Conservation (phyloP, 2,797 vertebrate species). For the Falco peregrinus region DNA sequence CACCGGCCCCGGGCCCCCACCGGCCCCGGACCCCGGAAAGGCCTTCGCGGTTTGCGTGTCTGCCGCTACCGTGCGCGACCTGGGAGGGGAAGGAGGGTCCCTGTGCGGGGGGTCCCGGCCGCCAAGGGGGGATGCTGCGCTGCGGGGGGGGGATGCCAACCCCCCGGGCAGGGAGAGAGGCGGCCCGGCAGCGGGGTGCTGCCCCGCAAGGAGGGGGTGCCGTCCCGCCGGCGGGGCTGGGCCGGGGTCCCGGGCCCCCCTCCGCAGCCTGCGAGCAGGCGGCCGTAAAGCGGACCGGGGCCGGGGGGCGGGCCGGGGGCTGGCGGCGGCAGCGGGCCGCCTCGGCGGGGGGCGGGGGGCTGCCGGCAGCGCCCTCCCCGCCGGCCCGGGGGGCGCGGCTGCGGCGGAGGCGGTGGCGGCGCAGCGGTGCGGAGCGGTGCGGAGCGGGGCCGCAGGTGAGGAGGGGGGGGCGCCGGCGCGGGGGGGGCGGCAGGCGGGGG, state of each 20-base stretch:
- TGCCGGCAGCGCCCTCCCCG: neutral
- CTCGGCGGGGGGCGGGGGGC: neutral
- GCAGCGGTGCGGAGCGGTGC: neutral
- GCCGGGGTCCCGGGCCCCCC: no score
- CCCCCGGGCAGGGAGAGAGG: neutral
- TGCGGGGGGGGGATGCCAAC: neutral
- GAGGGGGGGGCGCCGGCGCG: neutral
- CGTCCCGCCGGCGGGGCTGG: neutral
- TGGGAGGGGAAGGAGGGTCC: neutral
- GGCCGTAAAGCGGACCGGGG: no score
- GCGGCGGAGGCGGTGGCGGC: neutral
- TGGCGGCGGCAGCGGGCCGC: neutral
- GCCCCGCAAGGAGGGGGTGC: rapidly evolving
- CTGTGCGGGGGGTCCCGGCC: neutral
- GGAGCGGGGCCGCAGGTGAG: neutral
- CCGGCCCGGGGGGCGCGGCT: conserved; percentile 2
- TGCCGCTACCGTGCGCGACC: neutral
- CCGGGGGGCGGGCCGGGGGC: neutral
- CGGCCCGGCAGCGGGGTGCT: neutral
- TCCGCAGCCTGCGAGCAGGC: no score
- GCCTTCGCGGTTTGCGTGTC: neutral
- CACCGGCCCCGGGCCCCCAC: no score
- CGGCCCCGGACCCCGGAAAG: no score
- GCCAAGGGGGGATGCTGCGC: rapidly evolving
- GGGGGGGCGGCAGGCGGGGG: neutral